phyloP scores from a whole-genome alignment of 1,140 invertebrate genomes.

The Ericerus pela region DNA sequence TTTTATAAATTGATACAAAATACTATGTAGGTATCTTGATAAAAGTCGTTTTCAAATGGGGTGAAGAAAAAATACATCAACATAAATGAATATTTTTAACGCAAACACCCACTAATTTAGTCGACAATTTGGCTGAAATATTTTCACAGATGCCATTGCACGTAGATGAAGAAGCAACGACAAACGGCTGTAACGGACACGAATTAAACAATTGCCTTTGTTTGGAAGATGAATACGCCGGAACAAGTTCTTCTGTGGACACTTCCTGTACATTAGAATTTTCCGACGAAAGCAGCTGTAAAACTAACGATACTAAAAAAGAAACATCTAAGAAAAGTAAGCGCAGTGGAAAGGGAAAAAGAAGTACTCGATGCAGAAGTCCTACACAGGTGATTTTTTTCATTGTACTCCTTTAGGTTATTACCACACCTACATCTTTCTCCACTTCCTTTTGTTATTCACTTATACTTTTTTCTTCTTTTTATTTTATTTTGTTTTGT shows the following conservation, averaged over 20 bases:
- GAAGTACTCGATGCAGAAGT: slow-evolving; percentile 2
- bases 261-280: slow-evolving; percentile 11
- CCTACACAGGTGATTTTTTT: slow-evolving; percentile 6
- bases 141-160: neutral
- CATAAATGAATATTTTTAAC: neutral
- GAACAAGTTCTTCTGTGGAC: slow-evolving; percentile 8
- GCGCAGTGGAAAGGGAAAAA: neutral
- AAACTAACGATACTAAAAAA: slow-evolving; percentile 4
- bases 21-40: neutral
- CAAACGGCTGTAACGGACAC: slow-evolving; percentile 2
- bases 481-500: too few species aligned
- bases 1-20: neutral
- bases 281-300: neutral
- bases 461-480: too few species aligned
- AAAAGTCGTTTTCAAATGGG: neutral
- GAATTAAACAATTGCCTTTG: slow-evolving; percentile 9
- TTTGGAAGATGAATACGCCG: slow-evolving; percentile 10
- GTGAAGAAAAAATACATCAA: neutral
- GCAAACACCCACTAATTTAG: neutral
- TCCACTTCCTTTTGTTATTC: too few species aligned
- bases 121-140: too few species aligned
- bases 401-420: neutral
- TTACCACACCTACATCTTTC: neutral
- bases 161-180: neutral
- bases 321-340: slow-evolving; percentile 2